Evolutionary conservation across 1,140 invertebrate genomes (phyloP), one percentile per base, ranked within the genome.

Genomic region (Mya arenaria): DNA sequence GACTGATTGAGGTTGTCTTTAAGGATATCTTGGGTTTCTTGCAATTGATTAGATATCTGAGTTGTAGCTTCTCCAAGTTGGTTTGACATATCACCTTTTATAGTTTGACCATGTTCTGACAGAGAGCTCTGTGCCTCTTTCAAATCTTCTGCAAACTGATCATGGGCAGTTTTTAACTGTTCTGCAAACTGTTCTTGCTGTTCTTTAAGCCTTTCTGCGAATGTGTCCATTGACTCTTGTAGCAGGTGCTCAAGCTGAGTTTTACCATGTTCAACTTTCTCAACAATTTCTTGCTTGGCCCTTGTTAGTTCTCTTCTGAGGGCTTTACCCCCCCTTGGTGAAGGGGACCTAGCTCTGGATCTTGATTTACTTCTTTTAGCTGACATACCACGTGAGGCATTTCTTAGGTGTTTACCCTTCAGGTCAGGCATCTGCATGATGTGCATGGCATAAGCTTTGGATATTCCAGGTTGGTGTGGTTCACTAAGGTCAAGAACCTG

Each of bases 191-290:
- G 65, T 30, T 80, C 65, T 32, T 80, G 77, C 41, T 80, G 77
- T 36, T 80, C 77, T 41, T 80, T 69, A 4, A 80, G 37, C 66
- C 41, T 69, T 34, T 56, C 13, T 19, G 65, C 77, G 71, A 80
- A 80, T 23, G 55, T 56, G 23, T 80, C 77, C 34, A 80, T 60
- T 23, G 62, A 80, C 8, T 80, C 52, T 32, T 80, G 44, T 19
- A 80, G 56, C 32, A 71, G 34, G 30, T 80, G 60, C 60, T 80
- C 65, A 39, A 80, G 36, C 32, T 80, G 62, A 30, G 44, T 5
- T 62, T 80, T 80, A 30, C 77, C 77, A 37, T 80, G 65, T 19
- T 80, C 77, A 23, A 80, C 66, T 71, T 80, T 80, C n/a, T 13
- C 48, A 44, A 60, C 55, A 37, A 80, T 80, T 52, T 69, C 65